Conservation (phyloP, 2,113 vertebrate genomes). For the Zosterops hypoxanthus region DNA sequence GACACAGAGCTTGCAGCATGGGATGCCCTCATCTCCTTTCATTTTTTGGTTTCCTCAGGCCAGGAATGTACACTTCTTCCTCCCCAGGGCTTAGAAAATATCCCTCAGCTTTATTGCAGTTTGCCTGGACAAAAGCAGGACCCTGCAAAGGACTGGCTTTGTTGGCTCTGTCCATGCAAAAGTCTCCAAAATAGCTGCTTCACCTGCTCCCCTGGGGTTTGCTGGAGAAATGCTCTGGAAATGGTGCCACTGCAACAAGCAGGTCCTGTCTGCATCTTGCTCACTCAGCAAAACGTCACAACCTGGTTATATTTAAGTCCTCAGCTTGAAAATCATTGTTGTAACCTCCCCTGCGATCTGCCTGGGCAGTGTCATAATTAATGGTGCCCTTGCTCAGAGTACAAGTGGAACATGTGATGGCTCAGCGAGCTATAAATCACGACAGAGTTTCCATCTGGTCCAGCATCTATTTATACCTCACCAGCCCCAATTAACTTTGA, state of each 20-base stretch:
- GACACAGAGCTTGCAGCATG: background rate
- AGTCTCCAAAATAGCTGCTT: background rate
- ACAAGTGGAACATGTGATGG: conserved; percentile 67
- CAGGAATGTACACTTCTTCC: accelerated
- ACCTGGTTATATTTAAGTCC: conserved; percentile 56
- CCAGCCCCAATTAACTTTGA: conserved; percentile 64
- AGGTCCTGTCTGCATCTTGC: background rate
- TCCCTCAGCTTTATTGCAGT: background rate
- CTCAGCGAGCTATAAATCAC: conserved; percentile 74
- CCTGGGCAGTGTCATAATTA: conserved; percentile 57
- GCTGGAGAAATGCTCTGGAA: background rate
- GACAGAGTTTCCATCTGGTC: conserved; percentile 63
- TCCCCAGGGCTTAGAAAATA: background rate
- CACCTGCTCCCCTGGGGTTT: background rate
- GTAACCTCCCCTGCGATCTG: conserved; percentile 36
- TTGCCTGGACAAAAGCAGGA: background rate
- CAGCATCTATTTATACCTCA: conserved; percentile 72
- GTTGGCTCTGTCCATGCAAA: background rate
- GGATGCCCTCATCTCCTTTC: background rate
- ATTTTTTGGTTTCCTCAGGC: background rate
- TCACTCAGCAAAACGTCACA: conserved; percentile 56
- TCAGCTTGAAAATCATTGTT: conserved; percentile 7
- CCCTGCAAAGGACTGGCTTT: background rate
- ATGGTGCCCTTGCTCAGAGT: conserved; percentile 54
- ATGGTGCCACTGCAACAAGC: background rate